Conservation (phyloP, 2,113 vertebrate species). For the Sterna hirundo region DNA sequence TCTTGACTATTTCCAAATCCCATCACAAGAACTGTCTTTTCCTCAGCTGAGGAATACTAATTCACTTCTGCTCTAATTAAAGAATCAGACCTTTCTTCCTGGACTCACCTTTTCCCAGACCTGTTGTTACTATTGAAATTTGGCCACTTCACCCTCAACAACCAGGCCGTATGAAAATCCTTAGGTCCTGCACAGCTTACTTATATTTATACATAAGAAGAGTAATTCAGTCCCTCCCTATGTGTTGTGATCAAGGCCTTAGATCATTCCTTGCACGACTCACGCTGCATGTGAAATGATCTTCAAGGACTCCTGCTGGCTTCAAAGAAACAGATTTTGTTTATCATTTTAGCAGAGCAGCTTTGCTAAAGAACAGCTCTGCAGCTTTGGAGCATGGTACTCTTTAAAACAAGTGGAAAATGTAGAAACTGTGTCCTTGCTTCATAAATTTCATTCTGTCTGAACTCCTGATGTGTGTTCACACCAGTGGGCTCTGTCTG, state of each 20-base stretch:
- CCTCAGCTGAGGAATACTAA: slow-evolving; percentile 50
- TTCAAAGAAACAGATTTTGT: slow-evolving; percentile 72
- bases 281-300: slow-evolving; percentile 60
- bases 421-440: slow-evolving; percentile 57
- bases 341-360: slow-evolving; percentile 69
- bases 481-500: slow-evolving; percentile 3
- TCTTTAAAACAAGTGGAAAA: slow-evolving; percentile 52
- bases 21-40: slow-evolving; percentile 53
- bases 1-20: slow-evolving; percentile 68
- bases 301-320: slow-evolving; percentile 63
- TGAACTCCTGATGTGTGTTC: slow-evolving; percentile 46
- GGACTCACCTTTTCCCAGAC: neutral
- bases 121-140: neutral
- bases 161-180: neutral
- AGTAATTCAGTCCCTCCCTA: slow-evolving; percentile 24
- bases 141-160: neutral
- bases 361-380: slow-evolving; percentile 65
- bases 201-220: slow-evolving; percentile 21
- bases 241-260: slow-evolving; percentile 51
- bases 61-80: slow-evolving; percentile 48
- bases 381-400: slow-evolving; percentile 39
- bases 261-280: slow-evolving; percentile 51
- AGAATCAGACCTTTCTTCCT: slow-evolving; percentile 18
- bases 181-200: neutral
- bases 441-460: slow-evolving; percentile 37